A percentile compares a stretch with the other conserved stretches of the same genome.
Conservation (phyloP, 2,888 invertebrate genomes). For the Hyposoter dolosus region DNA sequence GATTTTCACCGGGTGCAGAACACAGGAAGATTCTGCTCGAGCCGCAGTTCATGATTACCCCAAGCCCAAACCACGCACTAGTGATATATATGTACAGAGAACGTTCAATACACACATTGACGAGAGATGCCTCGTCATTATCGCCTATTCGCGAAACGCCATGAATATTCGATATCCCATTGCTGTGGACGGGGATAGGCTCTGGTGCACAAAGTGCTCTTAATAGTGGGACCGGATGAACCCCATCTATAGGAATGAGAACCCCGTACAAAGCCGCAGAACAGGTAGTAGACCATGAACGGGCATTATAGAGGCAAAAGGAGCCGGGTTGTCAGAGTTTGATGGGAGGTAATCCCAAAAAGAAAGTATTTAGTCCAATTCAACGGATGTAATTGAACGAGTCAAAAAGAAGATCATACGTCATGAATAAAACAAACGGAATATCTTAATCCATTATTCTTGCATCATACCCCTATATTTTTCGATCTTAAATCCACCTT, state of each 20-base stretch:
- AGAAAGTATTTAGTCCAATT: neutral
- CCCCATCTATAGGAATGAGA: constrained; percentile 49
- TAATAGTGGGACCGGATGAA: constrained; percentile 45
- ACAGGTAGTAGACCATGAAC: constrained; percentile 40
- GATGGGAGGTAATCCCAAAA: neutral
- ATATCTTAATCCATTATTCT: neutral
- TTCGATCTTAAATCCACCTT: neutral
- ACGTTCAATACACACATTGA: neutral
- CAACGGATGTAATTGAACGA: neutral
- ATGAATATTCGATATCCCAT: constrained; percentile 70
- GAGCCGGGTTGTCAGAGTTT: constrained; percentile 2
- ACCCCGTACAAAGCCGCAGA: constrained; percentile 47
- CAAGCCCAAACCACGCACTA: constrained; percentile 10
- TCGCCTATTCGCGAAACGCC: constrained; percentile 67
- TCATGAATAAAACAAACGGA: neutral
- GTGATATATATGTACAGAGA: constrained; percentile 10
- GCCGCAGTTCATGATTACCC: constrained; percentile 52
- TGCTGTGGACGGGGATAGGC: constrained; percentile 55
- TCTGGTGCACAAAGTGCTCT: constrained; percentile 67
- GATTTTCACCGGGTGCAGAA: constrained; percentile 19
- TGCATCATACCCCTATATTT: neutral
- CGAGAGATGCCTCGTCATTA: constrained; percentile 66
- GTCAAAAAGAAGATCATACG: neutral
- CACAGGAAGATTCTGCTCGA: constrained; percentile 24
- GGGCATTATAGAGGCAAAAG: neutral